These are phyloP conservation scores for Dipodomys ordii DNA, from an alignment of 2,113 vertebrate genomes.

Conservation along the genomic window DNA sequence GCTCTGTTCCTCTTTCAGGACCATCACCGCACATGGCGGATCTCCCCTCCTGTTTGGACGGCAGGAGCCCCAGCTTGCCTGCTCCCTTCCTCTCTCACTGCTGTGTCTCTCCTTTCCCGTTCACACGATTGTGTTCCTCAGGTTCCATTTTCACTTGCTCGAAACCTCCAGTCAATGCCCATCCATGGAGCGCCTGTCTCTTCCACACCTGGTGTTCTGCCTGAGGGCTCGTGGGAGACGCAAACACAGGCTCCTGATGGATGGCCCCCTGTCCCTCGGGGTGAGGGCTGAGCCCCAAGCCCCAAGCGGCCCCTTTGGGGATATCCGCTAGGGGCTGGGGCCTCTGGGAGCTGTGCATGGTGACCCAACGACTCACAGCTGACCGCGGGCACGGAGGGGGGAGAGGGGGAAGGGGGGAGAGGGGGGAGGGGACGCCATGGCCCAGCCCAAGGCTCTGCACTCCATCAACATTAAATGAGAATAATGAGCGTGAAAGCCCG, in stretches of 20 bases:
- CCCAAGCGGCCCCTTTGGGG: not conserved
- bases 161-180: not conserved
- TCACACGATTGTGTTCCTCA: not conserved
- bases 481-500: not conserved
- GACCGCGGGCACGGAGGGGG: too few species aligned
- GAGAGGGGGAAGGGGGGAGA: too few species aligned
- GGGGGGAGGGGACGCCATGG: not conserved
- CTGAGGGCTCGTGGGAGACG: not conserved
- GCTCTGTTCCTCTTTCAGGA: too few species aligned
- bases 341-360: not conserved
- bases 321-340: too few species aligned
- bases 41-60: not conserved
- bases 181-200: not conserved
- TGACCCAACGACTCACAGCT: not conserved
- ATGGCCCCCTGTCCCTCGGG: not conserved
- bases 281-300: not conserved
- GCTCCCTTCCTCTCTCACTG: not conserved
- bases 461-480: not conserved
- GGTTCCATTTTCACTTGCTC: not conserved
- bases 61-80: not conserved
- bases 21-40: too few species aligned
- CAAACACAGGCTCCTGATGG: too few species aligned
- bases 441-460: too few species aligned
- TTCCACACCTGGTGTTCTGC: not conserved
- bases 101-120: not conserved